A percentile compares a stretch with the other conserved stretches of the same genome.
Evolutionary conservation across 2,113 vertebrate genomes (phyloP).

Genomic region (Aegotheles bennettii): DNA sequence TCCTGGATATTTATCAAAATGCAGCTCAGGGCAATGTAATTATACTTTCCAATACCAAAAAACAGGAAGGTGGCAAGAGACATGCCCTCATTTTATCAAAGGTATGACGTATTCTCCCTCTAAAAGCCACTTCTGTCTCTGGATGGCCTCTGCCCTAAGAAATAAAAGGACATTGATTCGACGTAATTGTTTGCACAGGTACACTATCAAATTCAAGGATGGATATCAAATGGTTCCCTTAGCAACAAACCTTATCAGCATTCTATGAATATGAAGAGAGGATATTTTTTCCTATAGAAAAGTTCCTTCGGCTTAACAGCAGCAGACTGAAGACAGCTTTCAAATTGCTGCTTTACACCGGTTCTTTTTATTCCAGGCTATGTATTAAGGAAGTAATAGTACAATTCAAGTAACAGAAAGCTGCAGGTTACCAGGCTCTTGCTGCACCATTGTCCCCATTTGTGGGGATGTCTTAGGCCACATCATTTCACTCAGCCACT

Average conservation of each 20-base stretch:
- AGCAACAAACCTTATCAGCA: not conserved
- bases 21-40: not conserved
- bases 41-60: not conserved
- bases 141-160: not conserved
- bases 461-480: not conserved
- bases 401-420: not conserved
- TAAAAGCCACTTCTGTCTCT: not conserved
- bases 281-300: not conserved
- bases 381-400: not conserved
- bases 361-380: not conserved
- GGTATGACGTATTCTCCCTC: not conserved
- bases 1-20: not conserved
- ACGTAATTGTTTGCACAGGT: not conserved
- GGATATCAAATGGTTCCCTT: not conserved
- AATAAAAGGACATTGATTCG: not conserved
- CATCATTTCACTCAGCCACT: not conserved
- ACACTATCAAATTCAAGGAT: not conserved
- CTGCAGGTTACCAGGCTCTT: not conserved
- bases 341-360: not conserved
- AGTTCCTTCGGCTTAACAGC: not conserved
- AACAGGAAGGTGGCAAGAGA: not conserved
- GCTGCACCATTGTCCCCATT: not conserved
- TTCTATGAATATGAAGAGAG: not conserved
- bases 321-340: not conserved
- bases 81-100: not conserved